Evolutionary conservation across 2,888 invertebrate genomes (phyloP).

Genomic region (Drosophila anomelani): DNA sequence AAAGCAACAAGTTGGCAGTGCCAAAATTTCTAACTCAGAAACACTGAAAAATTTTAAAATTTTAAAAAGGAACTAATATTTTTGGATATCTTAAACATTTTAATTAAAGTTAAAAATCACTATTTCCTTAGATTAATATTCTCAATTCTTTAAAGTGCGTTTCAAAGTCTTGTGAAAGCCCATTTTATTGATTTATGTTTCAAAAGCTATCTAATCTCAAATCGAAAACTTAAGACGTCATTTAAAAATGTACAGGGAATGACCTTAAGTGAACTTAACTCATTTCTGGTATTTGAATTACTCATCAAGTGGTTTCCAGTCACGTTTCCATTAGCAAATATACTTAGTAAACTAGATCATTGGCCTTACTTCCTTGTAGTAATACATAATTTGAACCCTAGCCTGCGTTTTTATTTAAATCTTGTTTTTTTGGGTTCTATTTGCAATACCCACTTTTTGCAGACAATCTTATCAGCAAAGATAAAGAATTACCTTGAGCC

Average conservation of each 20-base stretch:
- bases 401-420: background rate
- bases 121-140: background rate
- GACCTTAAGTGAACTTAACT: constrained; percentile 2
- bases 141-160: background rate
- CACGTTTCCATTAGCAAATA: constrained; percentile 16
- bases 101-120: background rate
- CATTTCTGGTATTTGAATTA: constrained; percentile 10
- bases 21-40: background rate
- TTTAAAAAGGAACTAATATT: no score
- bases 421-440: background rate
- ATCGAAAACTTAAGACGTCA: constrained; percentile 4
- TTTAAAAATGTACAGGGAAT: background rate
- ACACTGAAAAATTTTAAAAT: no score
- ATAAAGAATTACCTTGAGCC: constrained; percentile 22
- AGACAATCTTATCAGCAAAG: constrained; percentile 28
- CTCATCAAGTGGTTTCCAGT: constrained; percentile 6
- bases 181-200: constrained; percentile 9
- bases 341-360: constrained; percentile 7
- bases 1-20: constrained; percentile 3
- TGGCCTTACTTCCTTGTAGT: constrained; percentile 8
- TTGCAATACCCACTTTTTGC: constrained; percentile 6
- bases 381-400: background rate
- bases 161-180: background rate
- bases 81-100: background rate
- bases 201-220: background rate